Conservation (phyloP, 1,140 invertebrate species). For the Leucophenga varia region DNA sequence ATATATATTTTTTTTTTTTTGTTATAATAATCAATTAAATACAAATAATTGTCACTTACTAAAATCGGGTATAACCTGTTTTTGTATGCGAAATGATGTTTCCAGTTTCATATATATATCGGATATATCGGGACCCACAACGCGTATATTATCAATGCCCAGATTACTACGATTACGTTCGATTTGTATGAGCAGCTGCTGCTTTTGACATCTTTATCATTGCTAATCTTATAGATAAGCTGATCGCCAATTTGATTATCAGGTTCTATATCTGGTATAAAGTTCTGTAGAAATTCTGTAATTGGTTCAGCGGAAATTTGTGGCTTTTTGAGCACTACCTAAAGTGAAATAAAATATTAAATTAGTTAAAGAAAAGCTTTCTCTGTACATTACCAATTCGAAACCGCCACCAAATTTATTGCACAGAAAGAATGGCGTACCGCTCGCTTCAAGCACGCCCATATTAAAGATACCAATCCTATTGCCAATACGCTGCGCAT, state of each 20-base stretch:
- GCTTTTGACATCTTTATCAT: conserved; percentile 12
- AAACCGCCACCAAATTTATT: conserved; percentile 87
- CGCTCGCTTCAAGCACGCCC: conserved; percentile 53
- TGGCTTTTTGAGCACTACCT: conserved; percentile 39
- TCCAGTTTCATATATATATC: conserved; percentile 42
- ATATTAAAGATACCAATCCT: conserved; percentile 37
- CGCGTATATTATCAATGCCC: conserved; percentile 38
- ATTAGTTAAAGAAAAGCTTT: not conserved
- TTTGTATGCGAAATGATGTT: conserved; percentile 30
- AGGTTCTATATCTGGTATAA: conserved; percentile 20
- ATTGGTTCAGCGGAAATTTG: conserved; percentile 33
- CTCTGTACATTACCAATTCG: conserved; percentile 65
- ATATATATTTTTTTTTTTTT: too few species aligned
- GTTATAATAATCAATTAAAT: too few species aligned
- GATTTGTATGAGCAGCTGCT: conserved; percentile 40
- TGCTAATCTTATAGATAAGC: conserved; percentile 28
- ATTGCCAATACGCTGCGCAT: conserved; percentile 36
- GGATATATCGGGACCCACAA: conserved; percentile 33
- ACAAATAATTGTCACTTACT: too few species aligned
- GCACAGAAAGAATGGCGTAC: conserved; percentile 82
- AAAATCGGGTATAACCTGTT: conserved; percentile 38
- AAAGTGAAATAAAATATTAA: not conserved
- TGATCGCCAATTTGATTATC: conserved; percentile 45
- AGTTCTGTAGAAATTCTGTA: conserved; percentile 31
- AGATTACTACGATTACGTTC: conserved; percentile 32